phyloP scores from a whole-genome alignment of 1,140 invertebrate genomes.

The Euura saliciscinereae region DNA sequence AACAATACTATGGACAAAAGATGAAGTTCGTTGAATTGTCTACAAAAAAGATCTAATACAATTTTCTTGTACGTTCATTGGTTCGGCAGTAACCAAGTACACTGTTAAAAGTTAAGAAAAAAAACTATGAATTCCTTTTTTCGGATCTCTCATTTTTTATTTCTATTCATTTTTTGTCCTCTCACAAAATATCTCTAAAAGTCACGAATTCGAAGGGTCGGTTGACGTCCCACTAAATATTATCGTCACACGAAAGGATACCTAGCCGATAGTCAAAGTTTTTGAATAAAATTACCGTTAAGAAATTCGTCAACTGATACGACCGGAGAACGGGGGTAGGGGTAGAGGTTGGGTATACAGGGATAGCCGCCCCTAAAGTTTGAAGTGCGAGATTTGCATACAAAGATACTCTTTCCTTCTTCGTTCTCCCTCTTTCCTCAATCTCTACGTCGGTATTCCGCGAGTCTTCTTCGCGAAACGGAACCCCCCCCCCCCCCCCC shows the following conservation, averaged over 20 bases:
- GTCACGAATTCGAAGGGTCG: too few species aligned
- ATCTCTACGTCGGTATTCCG: too few species aligned
- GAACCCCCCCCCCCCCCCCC: neutral
- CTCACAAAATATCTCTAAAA: too few species aligned
- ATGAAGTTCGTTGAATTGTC: too few species aligned
- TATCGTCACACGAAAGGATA: conserved; percentile 14
- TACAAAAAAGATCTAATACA: too few species aligned
- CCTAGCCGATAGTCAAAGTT: conserved; percentile 27
- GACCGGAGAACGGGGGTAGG: conserved; percentile 16
- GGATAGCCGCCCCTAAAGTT: conserved; percentile 12
- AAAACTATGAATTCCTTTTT: too few species aligned
- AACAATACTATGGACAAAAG: too few species aligned
- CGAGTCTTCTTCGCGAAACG: too few species aligned
- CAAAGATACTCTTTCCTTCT: conserved; percentile 22
- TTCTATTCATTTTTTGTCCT: neutral
- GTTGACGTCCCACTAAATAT: conserved; percentile 31
- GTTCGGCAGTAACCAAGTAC: too few species aligned
- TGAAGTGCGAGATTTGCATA: conserved; percentile 38
- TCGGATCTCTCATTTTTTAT: too few species aligned
- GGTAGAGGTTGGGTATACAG: neutral
- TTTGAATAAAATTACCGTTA: conserved; percentile 44
- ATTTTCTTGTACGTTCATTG: too few species aligned
- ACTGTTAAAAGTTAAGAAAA: too few species aligned
- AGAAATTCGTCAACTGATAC: conserved; percentile 42
- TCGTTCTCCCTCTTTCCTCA: neutral